Base-by-base conservation (phyloP, 2,113 vertebrate species). In the Ursus arctos region DNA sequence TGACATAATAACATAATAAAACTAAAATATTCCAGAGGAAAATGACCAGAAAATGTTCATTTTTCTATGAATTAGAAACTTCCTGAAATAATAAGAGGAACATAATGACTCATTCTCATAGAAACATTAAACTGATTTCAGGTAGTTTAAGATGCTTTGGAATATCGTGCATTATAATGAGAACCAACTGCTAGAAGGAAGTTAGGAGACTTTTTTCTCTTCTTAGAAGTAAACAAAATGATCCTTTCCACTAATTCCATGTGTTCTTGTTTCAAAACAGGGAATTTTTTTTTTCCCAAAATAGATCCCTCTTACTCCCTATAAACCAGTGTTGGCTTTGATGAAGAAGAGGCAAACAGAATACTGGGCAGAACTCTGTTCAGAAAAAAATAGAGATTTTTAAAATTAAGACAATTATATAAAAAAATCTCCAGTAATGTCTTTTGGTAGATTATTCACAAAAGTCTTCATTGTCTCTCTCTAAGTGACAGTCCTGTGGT, bases 241-340 rank as follows among this genome's bases (percentile, higher is more conserved):
- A 55, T 76, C 24, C 53, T 53, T 87, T 81, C n/a, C 55, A 57
- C 36, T 51, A 81, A 72, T 92, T 87, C 33, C n/a, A 18, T 40
- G n/a, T 91, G 31, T 81, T 95, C 3, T 26, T 72, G n/a, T 92
- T 87, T 92, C 16, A 81, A 81, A 92, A 92, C 1, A 94, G 24
- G 4, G 51, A 80, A 74, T 65, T 15, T 22, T 33, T 92, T 87
- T 79, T 80, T 69, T 40, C 47, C 53, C 28, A 28, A 81, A 87
- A 33, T 40, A 63, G 43, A 81, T 61, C 51, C 40, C 33, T 72
- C 28, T 61, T 61, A 40, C 82, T 91, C 7, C 33, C 72, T 61
- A 69, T 33, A 80, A 72, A 53, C 4, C 10, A 61, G 28, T 1
- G 4, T 43, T 79, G n/a, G 4, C 59, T 95, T 80, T 79, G 51